Conservation (phyloP, 1,140 invertebrate genomes). For the Amyelois transitella region DNA sequence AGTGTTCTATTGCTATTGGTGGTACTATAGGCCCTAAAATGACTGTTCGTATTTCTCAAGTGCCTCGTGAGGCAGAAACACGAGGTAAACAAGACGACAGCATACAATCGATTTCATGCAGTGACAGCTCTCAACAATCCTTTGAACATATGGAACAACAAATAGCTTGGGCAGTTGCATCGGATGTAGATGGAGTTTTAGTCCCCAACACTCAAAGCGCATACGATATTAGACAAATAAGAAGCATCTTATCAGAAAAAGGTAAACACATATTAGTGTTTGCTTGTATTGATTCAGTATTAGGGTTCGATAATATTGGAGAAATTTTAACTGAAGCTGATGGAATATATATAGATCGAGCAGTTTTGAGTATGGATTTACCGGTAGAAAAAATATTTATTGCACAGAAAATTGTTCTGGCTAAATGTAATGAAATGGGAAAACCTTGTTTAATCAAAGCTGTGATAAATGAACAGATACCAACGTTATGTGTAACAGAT, state of each 20-base stretch:
- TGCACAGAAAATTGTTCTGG: constrained; percentile 83
- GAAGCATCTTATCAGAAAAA: constrained; percentile 47
- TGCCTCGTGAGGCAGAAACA: constrained; percentile 35
- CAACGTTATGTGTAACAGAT: constrained; percentile 76
- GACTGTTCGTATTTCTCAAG: constrained; percentile 54
- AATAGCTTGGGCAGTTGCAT: constrained; percentile 54
- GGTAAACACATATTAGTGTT: constrained; percentile 66
- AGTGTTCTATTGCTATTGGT: constrained; percentile 45
- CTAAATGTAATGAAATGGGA: constrained; percentile 74
- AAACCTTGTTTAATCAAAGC: constrained; percentile 80
- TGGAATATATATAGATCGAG: constrained; percentile 81
- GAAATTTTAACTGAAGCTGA: constrained; percentile 78
- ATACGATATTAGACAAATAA: constrained; percentile 47
- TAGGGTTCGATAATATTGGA: constrained; percentile 80
- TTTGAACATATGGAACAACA: constrained; percentile 62
- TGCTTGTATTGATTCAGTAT: constrained; percentile 80
- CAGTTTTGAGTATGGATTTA: constrained; percentile 81
- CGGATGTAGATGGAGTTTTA: constrained; percentile 57
- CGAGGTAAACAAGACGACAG: constrained; percentile 27
- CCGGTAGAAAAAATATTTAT: constrained; percentile 86
- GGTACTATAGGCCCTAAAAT: constrained; percentile 59
- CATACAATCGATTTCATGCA: constrained; percentile 33
- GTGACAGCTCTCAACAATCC: constrained; percentile 34
- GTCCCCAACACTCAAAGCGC: constrained; percentile 43
- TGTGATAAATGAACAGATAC: constrained; percentile 77